phyloP scores from a whole-genome alignment of 1,140 invertebrate genomes.

The Asbolus verrucosus region DNA sequence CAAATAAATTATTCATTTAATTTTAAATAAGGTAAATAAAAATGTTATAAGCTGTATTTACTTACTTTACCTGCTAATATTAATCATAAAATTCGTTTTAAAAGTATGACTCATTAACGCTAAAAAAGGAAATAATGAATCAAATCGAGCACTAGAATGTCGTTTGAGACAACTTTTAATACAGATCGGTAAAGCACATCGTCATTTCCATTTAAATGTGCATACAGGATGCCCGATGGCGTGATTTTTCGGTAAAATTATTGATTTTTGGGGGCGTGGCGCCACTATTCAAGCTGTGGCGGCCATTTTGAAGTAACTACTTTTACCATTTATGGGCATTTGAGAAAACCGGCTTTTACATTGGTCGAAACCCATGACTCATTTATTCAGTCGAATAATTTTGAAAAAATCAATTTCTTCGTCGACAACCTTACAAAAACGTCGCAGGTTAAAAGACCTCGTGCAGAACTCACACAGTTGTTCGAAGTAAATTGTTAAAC shows the following conservation, averaged over 20 bases:
- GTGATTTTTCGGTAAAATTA: conserved; percentile 27
- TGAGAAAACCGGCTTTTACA: conserved; percentile 61
- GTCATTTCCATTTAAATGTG: too few species aligned
- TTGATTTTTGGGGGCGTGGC: conserved; percentile 57
- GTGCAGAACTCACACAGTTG: background rate
- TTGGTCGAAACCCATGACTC: conserved; percentile 61
- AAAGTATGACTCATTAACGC: conserved; percentile 7
- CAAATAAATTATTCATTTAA: too few species aligned
- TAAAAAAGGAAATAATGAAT: conserved; percentile 2
- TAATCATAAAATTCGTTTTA: too few species aligned
- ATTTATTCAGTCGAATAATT: conserved; percentile 37
- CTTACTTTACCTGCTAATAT: too few species aligned
- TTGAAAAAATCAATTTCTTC: conserved; percentile 11
- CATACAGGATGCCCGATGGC: too few species aligned
- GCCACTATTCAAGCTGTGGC: conserved; percentile 59
- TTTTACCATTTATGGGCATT: conserved; percentile 66
- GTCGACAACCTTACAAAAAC: background rate
- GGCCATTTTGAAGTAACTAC: conserved; percentile 62
- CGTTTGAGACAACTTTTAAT: background rate
- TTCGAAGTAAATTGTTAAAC: conserved; percentile 34
- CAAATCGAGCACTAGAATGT: too few species aligned
- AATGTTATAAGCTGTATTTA: too few species aligned
- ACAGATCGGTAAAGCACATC: too few species aligned
- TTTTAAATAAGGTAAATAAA: too few species aligned
- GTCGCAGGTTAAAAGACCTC: conserved; percentile 5